Base-by-base conservation (phyloP, 2,888 invertebrate species). In the Paralinhomoeus sp. region DNA sequence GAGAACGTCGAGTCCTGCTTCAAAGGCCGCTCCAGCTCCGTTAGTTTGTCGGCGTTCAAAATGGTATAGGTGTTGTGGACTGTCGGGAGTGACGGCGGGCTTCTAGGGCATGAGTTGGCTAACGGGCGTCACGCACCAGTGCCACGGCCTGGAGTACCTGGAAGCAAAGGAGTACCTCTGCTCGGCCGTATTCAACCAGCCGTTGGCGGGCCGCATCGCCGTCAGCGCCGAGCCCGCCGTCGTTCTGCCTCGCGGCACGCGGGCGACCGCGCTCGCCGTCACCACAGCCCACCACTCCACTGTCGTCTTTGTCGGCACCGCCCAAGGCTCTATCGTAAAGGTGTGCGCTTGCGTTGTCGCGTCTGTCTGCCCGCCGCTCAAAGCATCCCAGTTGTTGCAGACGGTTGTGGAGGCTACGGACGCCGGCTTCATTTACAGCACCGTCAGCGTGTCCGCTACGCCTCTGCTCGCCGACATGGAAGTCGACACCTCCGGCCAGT, bases 1-100 rank as follows among this genome's bases (percentile, higher is more conserved):
- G 78, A 81, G 65, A 93, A 91, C 63, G 89, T 93, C 58, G 83
- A 83, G 67, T 76, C 78, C 44, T 93, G 93, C 69, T 91, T 89
- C 66, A 78, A 78, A 63, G 91, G 91, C 21, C 74, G 76, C 50
- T 89, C 87, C 24, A 78, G 80, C 61, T 45, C 27, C 37, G 43
- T 45, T 17, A 2, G 43, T 27, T 21, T 17, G 15, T 42, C 20
- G 34, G 17, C 22, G 17, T 35, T 24, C 12, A 12, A 15, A 15
- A 24, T 9, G 13, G 2, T 1, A n/a, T n/a, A n/a, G n/a, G 18
- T 18, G 35, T n/a, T n/a, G 20, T 23, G 22, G 3, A 37, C 18
- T 33, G 31, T 31, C 15, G 15, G 9, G 9, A 31, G 15, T 7
- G 3, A 24, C 9, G 7, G 7, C 21, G 37, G 2, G 12, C 20